phyloP scores from a whole-genome alignment of 2,888 invertebrate genomes.

The Drosophila bunnanda region DNA sequence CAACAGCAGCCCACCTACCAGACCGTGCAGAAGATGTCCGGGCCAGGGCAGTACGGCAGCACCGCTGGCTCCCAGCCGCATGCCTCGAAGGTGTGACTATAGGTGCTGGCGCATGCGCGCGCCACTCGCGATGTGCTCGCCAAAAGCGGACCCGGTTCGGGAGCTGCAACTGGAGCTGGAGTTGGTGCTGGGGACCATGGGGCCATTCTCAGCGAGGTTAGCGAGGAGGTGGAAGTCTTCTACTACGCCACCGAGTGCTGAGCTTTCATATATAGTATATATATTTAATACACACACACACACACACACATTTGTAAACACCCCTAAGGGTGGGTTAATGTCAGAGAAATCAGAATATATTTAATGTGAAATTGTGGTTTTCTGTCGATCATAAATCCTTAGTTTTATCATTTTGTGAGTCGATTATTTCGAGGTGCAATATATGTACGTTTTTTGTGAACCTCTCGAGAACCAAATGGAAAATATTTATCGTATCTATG shows the following conservation, averaged over 20 bases:
- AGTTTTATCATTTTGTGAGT: conserved; percentile 1
- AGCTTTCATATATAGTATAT: conserved; percentile 7
- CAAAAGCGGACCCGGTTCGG: conserved; percentile 20
- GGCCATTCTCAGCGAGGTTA: conserved; percentile 47
- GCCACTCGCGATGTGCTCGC: conserved; percentile 69
- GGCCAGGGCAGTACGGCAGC: conserved; percentile 71
- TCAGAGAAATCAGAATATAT: background rate
- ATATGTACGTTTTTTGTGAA: conserved; percentile 17
- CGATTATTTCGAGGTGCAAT: conserved; percentile 10
- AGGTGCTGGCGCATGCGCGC: conserved; percentile 82
- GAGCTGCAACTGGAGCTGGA: background rate
- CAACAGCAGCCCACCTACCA: conserved; percentile 81
- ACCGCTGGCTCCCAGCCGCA: conserved; percentile 80
- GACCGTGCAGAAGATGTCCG: conserved; percentile 76
- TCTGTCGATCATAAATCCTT: background rate
- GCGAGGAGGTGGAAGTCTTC: conserved; percentile 78
- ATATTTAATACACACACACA: background rate
- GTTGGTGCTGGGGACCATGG: conserved; percentile 22
- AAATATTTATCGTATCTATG: conserved; percentile 3
- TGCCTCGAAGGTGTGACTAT: conserved; percentile 85
- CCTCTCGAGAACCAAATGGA: conserved; percentile 3
- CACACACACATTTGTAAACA: conserved; percentile 7
- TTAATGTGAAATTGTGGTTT: background rate
- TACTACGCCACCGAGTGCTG: conserved; percentile 82
- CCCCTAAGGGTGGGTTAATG: background rate